Conservation (phyloP, 1,140 invertebrate genomes). For the Halictus rubicundus region DNA sequence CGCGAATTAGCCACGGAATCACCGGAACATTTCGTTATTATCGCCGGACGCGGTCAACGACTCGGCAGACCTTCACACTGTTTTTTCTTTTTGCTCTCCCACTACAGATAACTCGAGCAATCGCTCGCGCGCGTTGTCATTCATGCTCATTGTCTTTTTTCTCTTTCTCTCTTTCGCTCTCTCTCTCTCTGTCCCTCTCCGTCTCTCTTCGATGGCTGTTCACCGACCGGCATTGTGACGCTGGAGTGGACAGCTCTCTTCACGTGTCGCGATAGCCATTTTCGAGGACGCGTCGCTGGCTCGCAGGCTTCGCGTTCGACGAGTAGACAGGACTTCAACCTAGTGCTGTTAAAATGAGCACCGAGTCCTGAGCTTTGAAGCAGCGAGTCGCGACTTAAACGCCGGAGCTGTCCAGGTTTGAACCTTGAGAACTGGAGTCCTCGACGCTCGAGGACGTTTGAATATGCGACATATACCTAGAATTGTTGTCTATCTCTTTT, state of each 20-base stretch:
- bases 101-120: slow-evolving; percentile 30
- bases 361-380: no score
- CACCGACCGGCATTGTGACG: background rate
- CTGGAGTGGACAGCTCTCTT: slow-evolving; percentile 8
- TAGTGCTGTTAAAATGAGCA: no score
- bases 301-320: no score
- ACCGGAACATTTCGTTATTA: slow-evolving; percentile 40
- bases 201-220: background rate
- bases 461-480: no score
- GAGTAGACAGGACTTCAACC: no score
- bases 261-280: slow-evolving; percentile 26
- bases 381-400: no score
- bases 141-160: slow-evolving; percentile 23
- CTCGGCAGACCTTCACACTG: slow-evolving; percentile 37
- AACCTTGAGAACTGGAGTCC: no score
- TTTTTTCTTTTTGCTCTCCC: slow-evolving; percentile 21
- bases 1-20: slow-evolving; percentile 30
- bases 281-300: background rate
- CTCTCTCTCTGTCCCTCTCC: slow-evolving; percentile 2
- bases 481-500: no score
- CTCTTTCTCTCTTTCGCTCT: background rate
- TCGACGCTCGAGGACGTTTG: no score
- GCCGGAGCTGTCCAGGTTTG: no score
- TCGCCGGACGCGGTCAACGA: slow-evolving; percentile 37
- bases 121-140: slow-evolving; percentile 16